Evolutionary conservation across 2,888 invertebrate species (phyloP).

Genomic region (Trimorus sp.): DNA sequence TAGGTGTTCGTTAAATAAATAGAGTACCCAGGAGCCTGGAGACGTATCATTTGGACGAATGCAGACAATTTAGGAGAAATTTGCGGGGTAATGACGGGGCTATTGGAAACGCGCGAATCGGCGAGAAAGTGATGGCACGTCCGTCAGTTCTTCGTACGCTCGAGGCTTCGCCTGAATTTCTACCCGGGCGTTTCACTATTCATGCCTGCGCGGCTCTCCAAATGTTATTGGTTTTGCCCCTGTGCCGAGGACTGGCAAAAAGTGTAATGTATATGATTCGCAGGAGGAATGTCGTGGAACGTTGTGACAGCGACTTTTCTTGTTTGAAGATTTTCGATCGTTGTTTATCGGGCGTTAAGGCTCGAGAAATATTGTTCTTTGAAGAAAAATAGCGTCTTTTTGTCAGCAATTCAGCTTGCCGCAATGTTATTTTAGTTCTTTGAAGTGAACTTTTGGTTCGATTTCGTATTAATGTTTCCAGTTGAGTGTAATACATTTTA

Average conservation of each 20-base stretch:
- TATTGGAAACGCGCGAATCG: slow-evolving; percentile 47
- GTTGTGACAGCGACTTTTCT: too few species aligned
- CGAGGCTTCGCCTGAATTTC: slow-evolving; percentile 23
- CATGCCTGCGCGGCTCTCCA: slow-evolving; percentile 36
- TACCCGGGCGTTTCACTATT: slow-evolving; percentile 30
- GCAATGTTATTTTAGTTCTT: too few species aligned
- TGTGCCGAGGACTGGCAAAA: slow-evolving; percentile 30
- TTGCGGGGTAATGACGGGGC: slow-evolving; percentile 37
- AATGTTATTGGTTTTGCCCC: slow-evolving; percentile 45
- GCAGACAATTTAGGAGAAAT: slow-evolving; percentile 38
- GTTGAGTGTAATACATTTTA: too few species aligned
- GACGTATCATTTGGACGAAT: slow-evolving; percentile 34
- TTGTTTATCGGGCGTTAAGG: too few species aligned
- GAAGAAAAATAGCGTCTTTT: too few species aligned
- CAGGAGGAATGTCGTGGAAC: slow-evolving; percentile 16
- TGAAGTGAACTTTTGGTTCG: too few species aligned
- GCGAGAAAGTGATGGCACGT: slow-evolving; percentile 42
- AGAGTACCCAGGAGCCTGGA: neutral
- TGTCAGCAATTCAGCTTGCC: too few species aligned
- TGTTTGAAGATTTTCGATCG: too few species aligned
- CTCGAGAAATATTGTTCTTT: too few species aligned
- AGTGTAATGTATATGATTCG: slow-evolving; percentile 40
- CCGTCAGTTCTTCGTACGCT: slow-evolving; percentile 43
- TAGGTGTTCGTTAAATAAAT: neutral
- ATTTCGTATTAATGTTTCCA: too few species aligned